A percentile compares a stretch with the other conserved stretches of the same genome.
Evolutionary conservation across 1,140 invertebrate genomes (phyloP).

Genomic region (Diorhabda elongata): DNA sequence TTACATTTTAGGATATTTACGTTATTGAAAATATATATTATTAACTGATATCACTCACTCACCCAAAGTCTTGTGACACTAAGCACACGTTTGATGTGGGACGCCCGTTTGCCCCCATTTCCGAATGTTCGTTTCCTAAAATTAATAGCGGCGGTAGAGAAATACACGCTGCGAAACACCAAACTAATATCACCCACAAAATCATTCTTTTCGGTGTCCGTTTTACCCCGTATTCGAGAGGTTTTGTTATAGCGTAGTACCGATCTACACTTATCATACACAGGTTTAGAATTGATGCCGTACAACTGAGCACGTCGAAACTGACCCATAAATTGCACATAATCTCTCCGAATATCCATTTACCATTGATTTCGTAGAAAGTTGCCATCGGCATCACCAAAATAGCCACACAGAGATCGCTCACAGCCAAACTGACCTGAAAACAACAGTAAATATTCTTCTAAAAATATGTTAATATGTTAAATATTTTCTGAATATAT

Average conservation of each 20-base stretch:
- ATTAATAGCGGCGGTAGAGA: slow-evolving; percentile 83
- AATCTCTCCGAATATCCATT: slow-evolving; percentile 78
- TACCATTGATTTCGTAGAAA: slow-evolving; percentile 74
- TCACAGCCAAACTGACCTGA: slow-evolving; percentile 76
- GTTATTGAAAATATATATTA: too few species aligned
- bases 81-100: slow-evolving; percentile 59
- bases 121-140: slow-evolving; percentile 76
- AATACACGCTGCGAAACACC: slow-evolving; percentile 84
- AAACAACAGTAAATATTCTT: not conserved
- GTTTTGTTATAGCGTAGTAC: slow-evolving; percentile 88
- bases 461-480: too few species aligned
- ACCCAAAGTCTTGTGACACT: slow-evolving; percentile 79
- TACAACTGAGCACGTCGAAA: slow-evolving; percentile 78
- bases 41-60: not conserved
- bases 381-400: slow-evolving; percentile 84
- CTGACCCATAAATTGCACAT: slow-evolving; percentile 84
- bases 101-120: slow-evolving; percentile 48
- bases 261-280: slow-evolving; percentile 88
- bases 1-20: too few species aligned
- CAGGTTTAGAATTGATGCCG: slow-evolving; percentile 87
- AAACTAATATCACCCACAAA: slow-evolving; percentile 80
- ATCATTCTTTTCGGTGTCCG: slow-evolving; percentile 80
- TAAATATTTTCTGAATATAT: too few species aligned
- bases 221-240: slow-evolving; percentile 83
- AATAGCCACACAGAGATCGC: slow-evolving; percentile 76